Conservation (phyloP, 2,888 invertebrate species). For the Cylindroiulus punctatus region DNA sequence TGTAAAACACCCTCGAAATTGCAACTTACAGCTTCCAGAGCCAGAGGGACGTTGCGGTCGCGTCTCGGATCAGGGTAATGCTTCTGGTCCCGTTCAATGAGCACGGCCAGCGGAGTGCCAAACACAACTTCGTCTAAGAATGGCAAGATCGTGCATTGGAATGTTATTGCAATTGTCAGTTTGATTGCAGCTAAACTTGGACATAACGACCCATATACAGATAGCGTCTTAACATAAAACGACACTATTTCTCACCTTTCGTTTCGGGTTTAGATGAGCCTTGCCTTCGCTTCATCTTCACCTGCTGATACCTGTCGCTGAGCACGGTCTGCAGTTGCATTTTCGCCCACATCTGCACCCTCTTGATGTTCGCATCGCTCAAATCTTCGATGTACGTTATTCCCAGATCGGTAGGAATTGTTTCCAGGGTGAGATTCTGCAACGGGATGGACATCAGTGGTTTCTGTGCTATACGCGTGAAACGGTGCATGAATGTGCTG, state of each 20-base stretch:
- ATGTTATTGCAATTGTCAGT: no score
- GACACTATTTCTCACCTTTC: not conserved
- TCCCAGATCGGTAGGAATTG: conserved; percentile 1
- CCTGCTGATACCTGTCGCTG: not conserved
- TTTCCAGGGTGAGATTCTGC: not conserved
- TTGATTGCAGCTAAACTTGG: no score
- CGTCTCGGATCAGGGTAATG: conserved; percentile 71
- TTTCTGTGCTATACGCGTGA: no score
- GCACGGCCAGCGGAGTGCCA: conserved; percentile 83
- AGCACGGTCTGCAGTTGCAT: not conserved
- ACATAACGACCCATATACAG: no score
- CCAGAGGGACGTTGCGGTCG: conserved; percentile 75
- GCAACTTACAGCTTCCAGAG: conserved; percentile 73
- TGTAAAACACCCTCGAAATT: no score
- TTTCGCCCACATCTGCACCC: not conserved
- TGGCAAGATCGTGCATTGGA: conserved; percentile 65
- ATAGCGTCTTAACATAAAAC: no score
- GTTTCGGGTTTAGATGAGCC: not conserved
- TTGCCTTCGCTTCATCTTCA: not conserved
- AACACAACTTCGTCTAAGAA: conserved; percentile 82
- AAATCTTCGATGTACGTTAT: not conserved
- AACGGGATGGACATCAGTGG: not conserved
- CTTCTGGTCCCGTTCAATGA: conserved; percentile 85
- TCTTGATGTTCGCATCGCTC: not conserved
- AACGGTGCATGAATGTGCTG: no score